Conservation (phyloP, 2,113 vertebrate species). For the Dascyllus trimaculatus region DNA sequence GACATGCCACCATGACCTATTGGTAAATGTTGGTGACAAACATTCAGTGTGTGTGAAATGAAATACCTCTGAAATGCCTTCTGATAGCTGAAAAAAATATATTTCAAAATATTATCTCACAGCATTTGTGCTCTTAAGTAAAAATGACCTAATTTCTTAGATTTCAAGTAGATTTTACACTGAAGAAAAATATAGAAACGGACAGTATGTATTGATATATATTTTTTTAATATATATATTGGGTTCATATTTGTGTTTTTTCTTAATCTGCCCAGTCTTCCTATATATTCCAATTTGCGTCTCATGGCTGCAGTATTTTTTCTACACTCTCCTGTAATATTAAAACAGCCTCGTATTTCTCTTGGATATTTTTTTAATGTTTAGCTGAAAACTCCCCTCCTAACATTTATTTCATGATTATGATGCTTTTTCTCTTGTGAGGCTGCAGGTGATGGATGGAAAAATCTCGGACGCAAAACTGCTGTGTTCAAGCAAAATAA, state of each 20-base stretch:
- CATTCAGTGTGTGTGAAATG: conserved; percentile 87
- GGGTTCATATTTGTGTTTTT: conserved; percentile 4
- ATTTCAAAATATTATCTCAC: conserved; percentile 86
- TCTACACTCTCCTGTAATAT: conserved; percentile 24
- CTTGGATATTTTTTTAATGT: conserved; percentile 34
- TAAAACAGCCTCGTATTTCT: conserved; percentile 38
- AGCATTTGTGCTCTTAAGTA: conserved; percentile 71
- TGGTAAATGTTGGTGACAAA: conserved; percentile 81
- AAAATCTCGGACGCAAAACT: conserved; percentile 68
- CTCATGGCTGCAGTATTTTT: neutral
- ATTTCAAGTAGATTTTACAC: conserved; percentile 29
- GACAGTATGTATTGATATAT: conserved; percentile 48
- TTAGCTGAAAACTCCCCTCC: conserved; percentile 37
- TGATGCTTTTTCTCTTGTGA: conserved; percentile 54
- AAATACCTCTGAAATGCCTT: conserved; percentile 89
- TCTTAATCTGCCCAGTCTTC: neutral
- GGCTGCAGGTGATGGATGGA: conserved; percentile 68
- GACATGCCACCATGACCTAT: conserved; percentile 82
- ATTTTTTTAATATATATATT: neutral
- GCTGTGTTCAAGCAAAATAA: conserved; percentile 66
- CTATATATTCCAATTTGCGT: neutral
- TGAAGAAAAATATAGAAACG: conserved; percentile 35
- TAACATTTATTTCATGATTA: conserved; percentile 49
- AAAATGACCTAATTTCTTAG: conserved; percentile 50
- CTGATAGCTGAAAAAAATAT: conserved; percentile 88